These are phyloP conservation scores for Tychaedon coryphoeus DNA, from an alignment of 2,113 vertebrate genomes.

Conservation along the genomic window DNA sequence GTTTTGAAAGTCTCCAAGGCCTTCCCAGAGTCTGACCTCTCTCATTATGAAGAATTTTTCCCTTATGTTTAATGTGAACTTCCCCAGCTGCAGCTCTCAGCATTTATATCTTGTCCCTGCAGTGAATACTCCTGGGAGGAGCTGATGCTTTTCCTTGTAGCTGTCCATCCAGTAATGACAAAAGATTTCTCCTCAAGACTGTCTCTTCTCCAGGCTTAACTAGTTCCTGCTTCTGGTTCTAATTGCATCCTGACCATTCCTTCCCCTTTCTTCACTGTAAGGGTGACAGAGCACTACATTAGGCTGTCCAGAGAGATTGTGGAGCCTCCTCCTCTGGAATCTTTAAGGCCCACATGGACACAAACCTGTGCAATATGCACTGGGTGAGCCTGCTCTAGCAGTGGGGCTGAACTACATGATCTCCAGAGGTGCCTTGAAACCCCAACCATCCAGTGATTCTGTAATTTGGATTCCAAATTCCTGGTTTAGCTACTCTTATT, in stretches of 20 bases:
- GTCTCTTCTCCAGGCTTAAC: background rate
- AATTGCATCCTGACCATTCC: background rate
- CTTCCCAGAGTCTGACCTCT: background rate
- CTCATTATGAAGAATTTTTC: background rate
- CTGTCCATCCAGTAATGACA: background rate
- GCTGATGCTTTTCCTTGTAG: background rate
- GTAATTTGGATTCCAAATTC: background rate
- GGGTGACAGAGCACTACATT: background rate
- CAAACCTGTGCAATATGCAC: rapidly evolving
- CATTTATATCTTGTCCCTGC: background rate
- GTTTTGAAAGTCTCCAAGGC: background rate
- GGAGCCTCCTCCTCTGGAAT: background rate
- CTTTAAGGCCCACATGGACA: background rate
- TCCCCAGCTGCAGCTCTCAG: background rate
- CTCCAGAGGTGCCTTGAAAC: background rate
- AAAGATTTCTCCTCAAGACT: background rate
- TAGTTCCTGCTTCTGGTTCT: background rate
- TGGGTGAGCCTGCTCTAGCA: background rate
- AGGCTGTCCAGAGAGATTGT: background rate
- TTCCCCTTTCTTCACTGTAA: background rate
- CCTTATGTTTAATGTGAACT: background rate
- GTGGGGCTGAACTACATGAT: background rate
- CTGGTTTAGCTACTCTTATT: background rate
- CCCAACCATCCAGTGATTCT: background rate
- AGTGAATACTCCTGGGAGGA: background rate